Conservation (phyloP, 2,797 vertebrate species). For the Mus minutoides region DNA sequence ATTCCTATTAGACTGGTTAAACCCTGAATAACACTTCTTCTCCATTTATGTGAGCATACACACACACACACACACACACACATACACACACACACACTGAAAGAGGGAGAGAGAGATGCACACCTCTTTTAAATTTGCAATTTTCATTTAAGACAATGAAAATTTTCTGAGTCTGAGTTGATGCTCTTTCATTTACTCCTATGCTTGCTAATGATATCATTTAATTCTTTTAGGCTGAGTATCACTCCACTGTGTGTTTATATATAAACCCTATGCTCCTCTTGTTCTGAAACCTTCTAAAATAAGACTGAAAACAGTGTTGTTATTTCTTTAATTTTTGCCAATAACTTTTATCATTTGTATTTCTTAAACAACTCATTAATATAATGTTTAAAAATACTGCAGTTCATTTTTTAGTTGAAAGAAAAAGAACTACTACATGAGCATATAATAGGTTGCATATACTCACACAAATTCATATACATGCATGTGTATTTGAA, state of each 20-base stretch:
- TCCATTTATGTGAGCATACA: no score
- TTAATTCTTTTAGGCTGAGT: neutral
- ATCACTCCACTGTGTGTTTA: neutral
- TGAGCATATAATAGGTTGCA: neutral
- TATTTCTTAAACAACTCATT: neutral
- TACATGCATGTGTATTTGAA: neutral
- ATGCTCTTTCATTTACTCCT: neutral
- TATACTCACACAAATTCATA: neutral
- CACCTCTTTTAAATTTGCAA: no score
- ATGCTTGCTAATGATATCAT: neutral
- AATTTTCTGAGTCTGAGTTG: neutral
- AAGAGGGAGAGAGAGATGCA: no score
- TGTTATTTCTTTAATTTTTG: no score
- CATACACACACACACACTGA: no score
- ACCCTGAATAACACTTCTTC: no score
- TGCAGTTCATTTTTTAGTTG: neutral
- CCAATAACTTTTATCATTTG: neutral
- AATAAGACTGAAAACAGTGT: neutral
- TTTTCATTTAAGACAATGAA: neutral
- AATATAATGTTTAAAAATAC: neutral
- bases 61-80: no score
- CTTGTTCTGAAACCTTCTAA: neutral
- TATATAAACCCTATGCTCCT: neutral
- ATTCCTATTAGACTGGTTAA: no score
- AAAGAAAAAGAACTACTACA: neutral